Base-by-base conservation (phyloP, 2,113 vertebrate species). In the Mixornis gularis region DNA sequence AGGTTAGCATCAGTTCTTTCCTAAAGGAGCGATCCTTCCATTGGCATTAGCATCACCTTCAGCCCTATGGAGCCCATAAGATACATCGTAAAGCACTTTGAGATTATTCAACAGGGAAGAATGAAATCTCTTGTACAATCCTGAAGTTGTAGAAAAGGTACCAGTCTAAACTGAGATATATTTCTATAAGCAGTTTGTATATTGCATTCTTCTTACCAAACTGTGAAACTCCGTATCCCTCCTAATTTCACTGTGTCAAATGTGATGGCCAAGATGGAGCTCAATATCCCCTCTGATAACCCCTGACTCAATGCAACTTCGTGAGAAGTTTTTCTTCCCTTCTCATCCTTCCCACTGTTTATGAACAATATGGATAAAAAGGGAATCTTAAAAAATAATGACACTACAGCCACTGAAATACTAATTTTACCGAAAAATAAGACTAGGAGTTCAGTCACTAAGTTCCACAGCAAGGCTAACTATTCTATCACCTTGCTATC, bases 21-120 rank as follows among this genome's bases (percentile, higher is more conserved):
- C 49, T 44, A 64, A 77, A 46, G n/a, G 15, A 85, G 32, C 0
- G 0, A 69, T 32, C 15, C 17, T 44, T 55, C 63, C 43, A 7
- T 4, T 44, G 10, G 6, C 22, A 64, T 51, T 55, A 44, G 5
- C 2, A 1, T 51, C 11, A 51, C 15, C 17, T 77, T 60, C 68
- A 55, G 15, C 32, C 27, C 59, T 40, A 27, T 2, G 1, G 17
- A 91, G 22, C 12, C 53, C 25, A 18, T 17, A 12, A 58, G 10
- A 13, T 40, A 8, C 58, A 53, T 53, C n/a, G 52, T 52, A 38
- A 83, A 38, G 12, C 5, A 40, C 34, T 30, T 9, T 11, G 32
- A 84, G 21, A 72, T 29, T 64, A 46, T 72, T 77, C 48, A 71
- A 1, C 2, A 36, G 14, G 6, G 22, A 92, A 79, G 38, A 83